phyloP scores from a whole-genome alignment of 2,113 vertebrate species.

The Rhabdornis inornatus region DNA sequence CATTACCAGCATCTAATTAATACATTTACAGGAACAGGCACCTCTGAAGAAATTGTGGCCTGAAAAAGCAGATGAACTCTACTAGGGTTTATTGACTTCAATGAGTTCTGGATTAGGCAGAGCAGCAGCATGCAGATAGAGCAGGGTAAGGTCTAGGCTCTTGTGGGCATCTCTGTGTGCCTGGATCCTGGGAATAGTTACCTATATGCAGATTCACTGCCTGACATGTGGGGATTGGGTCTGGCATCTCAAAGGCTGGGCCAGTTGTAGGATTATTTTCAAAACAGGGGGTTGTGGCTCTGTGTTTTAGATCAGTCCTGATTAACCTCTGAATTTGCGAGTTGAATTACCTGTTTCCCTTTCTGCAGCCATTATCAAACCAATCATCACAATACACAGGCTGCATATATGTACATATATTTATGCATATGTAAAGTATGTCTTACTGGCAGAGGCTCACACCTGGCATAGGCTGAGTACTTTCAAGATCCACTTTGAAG shows the following conservation, averaged over 20 bases:
- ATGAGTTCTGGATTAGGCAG: neutral
- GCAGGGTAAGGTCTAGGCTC: neutral
- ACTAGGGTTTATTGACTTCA: neutral
- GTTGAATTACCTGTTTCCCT: neutral
- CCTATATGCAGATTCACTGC: neutral
- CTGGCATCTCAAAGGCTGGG: neutral
- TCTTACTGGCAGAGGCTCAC: neutral
- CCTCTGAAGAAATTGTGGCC: rapidly evolving
- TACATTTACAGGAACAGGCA: neutral
- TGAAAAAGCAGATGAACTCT: neutral
- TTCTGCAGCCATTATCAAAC: neutral
- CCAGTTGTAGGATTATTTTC: neutral
- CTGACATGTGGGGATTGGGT: rapidly evolving
- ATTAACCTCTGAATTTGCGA: neutral
- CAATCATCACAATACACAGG: neutral
- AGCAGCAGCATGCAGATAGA: neutral
- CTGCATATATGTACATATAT: neutral
- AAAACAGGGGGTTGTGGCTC: rapidly evolving
- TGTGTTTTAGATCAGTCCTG: neutral
- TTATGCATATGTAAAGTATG: neutral
- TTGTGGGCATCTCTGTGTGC: neutral
- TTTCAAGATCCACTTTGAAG: neutral
- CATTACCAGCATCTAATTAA: neutral
- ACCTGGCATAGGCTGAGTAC: neutral
- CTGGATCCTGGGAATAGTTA: neutral